Evolutionary conservation across 2,888 invertebrate species (phyloP), one percentile per base, ranked within the genome.

Genomic region (Junonia oenone): DNA sequence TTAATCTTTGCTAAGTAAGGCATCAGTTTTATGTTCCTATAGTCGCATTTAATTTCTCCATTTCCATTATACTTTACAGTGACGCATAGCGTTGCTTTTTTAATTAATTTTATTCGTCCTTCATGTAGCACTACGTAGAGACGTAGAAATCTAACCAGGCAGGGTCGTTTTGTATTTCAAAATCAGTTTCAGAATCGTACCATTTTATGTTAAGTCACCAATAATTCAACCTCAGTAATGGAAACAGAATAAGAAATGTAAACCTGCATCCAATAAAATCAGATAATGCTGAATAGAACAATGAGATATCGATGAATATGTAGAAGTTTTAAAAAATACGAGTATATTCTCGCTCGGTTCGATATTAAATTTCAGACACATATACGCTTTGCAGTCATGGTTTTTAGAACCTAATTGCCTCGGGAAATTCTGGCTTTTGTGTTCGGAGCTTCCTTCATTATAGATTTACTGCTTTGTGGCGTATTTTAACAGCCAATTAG

Each of bases 391-490:
- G 38, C 17, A 40, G 38, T 15, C 19, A 47, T 31, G 38, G 46
- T 38, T 38, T 38, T 38, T 40, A 40, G 29, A 14, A 47, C 6
- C 14, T 38, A 29, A 31, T 29, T 11, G 38, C 53, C 38, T 38
- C n/a, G 11, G 38, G 38, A 46, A 17, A 19, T 47, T 31, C 46
- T 29, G 19, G 19, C 53, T 47, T n/a, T 47, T 19, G 53, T 38
- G 47, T 26, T 47, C 45, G 37, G 47, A 17, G 19, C 15, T 38
- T 37, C 46, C 47, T 47, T 53, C 38, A 47, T 53, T 53, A 38
- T 27, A 14, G 45, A 53, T 53, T 38, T 53, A 53, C 47, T 47
- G 45, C 38, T 29, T 46, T 15, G 29, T 53, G 19, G 17, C 38
- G 17, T 40, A 40, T 40, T 40, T 40, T 40, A 40, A 19, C 38